A percentile compares a stretch with the other conserved stretches of the same genome.
Evolutionary conservation across 2,888 invertebrate species (phyloP).

Genomic region (Aplocera efformata): DNA sequence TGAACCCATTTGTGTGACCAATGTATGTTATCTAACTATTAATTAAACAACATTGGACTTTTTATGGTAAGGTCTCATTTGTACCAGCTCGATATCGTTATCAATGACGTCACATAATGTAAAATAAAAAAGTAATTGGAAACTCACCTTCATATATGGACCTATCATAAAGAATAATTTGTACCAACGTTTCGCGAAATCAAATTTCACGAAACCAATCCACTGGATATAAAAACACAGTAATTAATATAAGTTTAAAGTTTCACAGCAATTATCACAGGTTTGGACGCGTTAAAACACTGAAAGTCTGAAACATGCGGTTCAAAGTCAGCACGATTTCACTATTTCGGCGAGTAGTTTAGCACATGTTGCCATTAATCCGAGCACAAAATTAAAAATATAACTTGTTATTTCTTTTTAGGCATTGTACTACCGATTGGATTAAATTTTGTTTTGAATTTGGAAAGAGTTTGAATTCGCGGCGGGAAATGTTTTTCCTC

Average conservation of each 20-base stretch:
- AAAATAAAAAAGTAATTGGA: constrained; percentile 31
- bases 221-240: constrained; percentile 27
- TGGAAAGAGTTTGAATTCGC: constrained; percentile 55
- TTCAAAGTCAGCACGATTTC: constrained; percentile 53
- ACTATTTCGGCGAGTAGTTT: constrained; percentile 38
- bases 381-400: constrained; percentile 19
- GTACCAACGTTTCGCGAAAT: constrained; percentile 67
- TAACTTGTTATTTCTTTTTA: constrained; percentile 65
- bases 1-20: too few relatives aligned
- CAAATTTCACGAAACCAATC: constrained; percentile 69
- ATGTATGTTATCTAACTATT: constrained; percentile 7
- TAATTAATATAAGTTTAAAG: constrained; percentile 26
- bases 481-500: constrained; percentile 54
- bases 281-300: constrained; percentile 31
- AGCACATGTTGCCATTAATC: constrained; percentile 47
- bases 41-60: constrained; percentile 19
- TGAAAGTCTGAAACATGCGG: constrained; percentile 43
- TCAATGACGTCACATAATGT: constrained; percentile 22
- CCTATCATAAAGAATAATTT: constrained; percentile 77
- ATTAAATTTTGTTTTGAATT: constrained; percentile 41
- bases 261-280: constrained; percentile 75
- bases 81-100: constrained; percentile 14
- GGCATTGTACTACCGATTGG: constrained; percentile 56
- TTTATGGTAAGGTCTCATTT: constrained; percentile 16
- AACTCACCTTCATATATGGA: constrained; percentile 78